Conservation (phyloP, 2,888 invertebrate genomes). For the Calliphora vomitoria region DNA sequence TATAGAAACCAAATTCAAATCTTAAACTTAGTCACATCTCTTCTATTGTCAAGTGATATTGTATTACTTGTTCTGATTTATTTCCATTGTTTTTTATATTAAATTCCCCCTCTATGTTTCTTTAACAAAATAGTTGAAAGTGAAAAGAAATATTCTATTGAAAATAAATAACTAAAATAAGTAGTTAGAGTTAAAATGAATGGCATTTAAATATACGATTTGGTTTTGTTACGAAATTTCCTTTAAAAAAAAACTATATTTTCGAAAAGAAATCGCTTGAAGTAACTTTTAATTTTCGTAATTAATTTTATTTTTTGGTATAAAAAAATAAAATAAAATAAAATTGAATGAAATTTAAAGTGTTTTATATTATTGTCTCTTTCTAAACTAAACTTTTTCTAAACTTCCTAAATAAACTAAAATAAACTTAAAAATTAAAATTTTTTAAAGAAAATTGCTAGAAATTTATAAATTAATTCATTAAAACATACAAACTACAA, state of each 20-base stretch:
- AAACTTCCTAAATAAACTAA: constrained; percentile 35
- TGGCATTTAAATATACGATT: constrained; percentile 61
- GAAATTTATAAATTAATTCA: constrained; percentile 47
- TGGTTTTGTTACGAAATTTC: constrained; percentile 60
- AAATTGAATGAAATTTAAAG: constrained; percentile 44
- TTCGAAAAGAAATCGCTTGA: not conserved
- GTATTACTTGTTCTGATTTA: no score
- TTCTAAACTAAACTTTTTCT: not conserved
- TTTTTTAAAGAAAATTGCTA: no score
- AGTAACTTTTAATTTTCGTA: not conserved
- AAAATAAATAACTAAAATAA: constrained; percentile 1
- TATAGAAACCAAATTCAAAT: no score
- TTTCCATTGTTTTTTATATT: no score
- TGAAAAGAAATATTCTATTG: not conserved
- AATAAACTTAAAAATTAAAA: no score
- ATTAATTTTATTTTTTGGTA: constrained; percentile 59
- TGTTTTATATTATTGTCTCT: not conserved
- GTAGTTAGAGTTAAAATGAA: not conserved
- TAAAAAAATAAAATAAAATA: no score
- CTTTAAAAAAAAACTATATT: constrained; percentile 19
- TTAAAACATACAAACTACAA: constrained; percentile 44
- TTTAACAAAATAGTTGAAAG: no score
- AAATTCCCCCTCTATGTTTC: no score
- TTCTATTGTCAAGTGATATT: no score
- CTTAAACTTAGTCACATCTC: no score